Base-by-base conservation (phyloP, 2,113 vertebrate species). In the Osmerus mordax region DNA sequence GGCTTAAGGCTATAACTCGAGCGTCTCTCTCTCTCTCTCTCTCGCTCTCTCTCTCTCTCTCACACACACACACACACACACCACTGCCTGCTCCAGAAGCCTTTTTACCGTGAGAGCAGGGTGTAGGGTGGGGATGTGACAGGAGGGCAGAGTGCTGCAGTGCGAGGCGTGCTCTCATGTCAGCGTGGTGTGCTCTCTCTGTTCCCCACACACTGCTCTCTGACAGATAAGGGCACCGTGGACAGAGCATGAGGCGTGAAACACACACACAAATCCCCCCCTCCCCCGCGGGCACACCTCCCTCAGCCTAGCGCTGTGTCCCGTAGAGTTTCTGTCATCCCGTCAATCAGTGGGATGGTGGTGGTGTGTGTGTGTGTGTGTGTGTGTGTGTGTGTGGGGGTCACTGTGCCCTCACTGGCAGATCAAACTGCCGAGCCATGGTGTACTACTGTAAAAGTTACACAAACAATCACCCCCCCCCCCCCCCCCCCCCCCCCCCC, bases 211-310 rank as follows among this genome's bases (percentile, higher is more conserved):
- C 21, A 8, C 29, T 70, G 21, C 19, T 59, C 25, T 51, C n/a
- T 52, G 69, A 60, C 29, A 41, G 68, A 70, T 70, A 70, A 70
- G 58, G 58, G 36, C 58, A 16, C 19, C 6, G n/a, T 56, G 58
- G n/a, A 59, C 19, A 0, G 32, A 36, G 29, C 51, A 32, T 15
- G n/a, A 65, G 29, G 41, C 16, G 55, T n/a, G 21, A 52, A 36
- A 29, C 52, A 71, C 56, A 29, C 41, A 65, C 41, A 65, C 28
- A 65, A 4, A 54, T 14, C 7, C 28, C 55, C 32, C 11, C 36
- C 18, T 28, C 29, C 53, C 5, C 11, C 36, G 18, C 61, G 16
- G 29, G 62, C 19, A 32, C 63, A 29, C 32, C 32, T 65, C 63
- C n/a, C 1, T 51, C 63, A 65, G 7, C 63, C 18, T 18, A 23